A percentile compares a stretch with the other conserved stretches of the same genome.
phyloP scores from a whole-genome alignment of 1,140 invertebrate genomes.

The Neoseiulus cucumeris region DNA sequence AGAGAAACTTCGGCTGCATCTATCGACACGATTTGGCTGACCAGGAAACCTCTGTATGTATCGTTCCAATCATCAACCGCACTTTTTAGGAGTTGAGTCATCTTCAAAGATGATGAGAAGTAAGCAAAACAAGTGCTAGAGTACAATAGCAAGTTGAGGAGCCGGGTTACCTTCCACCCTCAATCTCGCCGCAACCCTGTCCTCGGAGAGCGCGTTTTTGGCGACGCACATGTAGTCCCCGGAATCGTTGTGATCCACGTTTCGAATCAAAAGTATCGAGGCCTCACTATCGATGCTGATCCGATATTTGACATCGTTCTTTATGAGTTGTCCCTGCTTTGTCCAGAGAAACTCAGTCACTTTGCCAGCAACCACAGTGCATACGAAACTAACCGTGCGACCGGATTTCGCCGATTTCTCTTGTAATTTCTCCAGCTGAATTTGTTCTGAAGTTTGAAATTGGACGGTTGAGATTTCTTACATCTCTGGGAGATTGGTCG shows the following conservation, averaged over 20 bases:
- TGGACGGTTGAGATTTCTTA: too few species aligned
- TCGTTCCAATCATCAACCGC: too few species aligned
- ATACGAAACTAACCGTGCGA: not conserved
- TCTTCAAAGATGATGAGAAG: too few species aligned
- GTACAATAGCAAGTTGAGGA: too few species aligned
- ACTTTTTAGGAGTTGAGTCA: too few species aligned
- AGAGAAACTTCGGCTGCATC: too few species aligned
- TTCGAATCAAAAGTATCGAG: not conserved
- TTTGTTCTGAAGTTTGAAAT: not conserved
- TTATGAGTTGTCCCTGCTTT: not conserved
- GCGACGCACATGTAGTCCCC: not conserved
- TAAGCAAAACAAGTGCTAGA: too few species aligned
- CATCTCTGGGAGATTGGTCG: too few species aligned
- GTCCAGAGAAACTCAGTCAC: not conserved
- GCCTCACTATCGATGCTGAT: not conserved
- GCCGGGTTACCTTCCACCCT: not conserved
- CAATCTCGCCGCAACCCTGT: not conserved
- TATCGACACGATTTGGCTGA: too few species aligned
- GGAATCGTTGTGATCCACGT: not conserved
- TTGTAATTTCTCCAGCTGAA: not conserved
- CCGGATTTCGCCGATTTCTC: not conserved
- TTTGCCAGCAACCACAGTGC: not conserved
- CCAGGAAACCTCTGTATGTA: too few species aligned
- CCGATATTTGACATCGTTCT: not conserved
- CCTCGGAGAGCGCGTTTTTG: not conserved